A percentile compares a stretch with the other conserved stretches of the same genome.
Conservation (phyloP, 2,113 vertebrate species). For the Saccopteryx bilineata region DNA sequence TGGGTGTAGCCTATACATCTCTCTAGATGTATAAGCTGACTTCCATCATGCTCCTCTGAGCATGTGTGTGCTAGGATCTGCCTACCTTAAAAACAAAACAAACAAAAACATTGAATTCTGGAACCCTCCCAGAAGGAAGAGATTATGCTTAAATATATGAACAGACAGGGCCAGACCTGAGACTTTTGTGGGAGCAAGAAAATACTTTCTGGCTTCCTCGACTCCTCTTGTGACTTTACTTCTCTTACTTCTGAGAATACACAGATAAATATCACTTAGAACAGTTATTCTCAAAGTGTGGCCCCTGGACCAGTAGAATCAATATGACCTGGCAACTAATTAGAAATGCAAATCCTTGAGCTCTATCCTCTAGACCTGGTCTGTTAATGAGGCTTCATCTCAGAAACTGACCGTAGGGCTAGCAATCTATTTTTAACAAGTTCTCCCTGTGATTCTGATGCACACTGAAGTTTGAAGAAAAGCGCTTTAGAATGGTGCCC, state of each 20-base stretch:
- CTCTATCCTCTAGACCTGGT: not conserved
- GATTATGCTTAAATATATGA: not conserved
- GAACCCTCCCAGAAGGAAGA: not conserved
- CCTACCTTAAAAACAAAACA: not conserved
- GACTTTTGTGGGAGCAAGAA: conserved; percentile 3
- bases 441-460: not conserved
- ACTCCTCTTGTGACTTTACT: not conserved
- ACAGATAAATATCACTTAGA: not conserved
- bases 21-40: conserved; percentile 1
- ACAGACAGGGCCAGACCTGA: not conserved
- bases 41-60: not conserved
- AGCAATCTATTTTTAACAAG: not conserved
- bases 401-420: not conserved
- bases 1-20: not conserved
- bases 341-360: not conserved
- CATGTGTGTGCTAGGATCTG: not conserved
- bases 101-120: not conserved
- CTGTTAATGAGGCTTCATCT: not conserved
- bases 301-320: not conserved
- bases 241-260: conserved; percentile 27
- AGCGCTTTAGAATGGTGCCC: not conserved
- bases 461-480: not conserved
- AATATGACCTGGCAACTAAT: not conserved
- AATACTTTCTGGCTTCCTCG: conserved; percentile 25
- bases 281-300: not conserved